Conservation (phyloP, 2,888 invertebrate species). For the Caenorhabditis sp. region DNA sequence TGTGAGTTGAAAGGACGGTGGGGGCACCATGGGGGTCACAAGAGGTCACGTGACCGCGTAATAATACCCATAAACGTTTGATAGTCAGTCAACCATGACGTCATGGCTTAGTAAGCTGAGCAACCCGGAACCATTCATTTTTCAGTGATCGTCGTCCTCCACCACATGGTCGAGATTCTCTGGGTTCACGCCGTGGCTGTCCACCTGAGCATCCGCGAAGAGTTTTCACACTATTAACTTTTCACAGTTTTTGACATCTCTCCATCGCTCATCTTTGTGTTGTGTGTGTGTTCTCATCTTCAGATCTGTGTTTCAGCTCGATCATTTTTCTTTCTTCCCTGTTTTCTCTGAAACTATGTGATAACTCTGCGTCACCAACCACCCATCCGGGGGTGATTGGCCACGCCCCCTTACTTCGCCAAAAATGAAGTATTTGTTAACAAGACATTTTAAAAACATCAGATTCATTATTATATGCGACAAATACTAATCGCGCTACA, state of each 20-base stretch:
- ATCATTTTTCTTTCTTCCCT: neutral
- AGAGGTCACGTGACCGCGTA: no score
- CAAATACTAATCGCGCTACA: constrained; percentile 29
- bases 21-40: no score
- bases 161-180: constrained; percentile 2
- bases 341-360: neutral
- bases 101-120: no score
- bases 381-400: no score
- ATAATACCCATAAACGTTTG: no score
- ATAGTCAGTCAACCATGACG: no score
- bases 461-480: constrained; percentile 11
- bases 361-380: neutral
- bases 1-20: no score
- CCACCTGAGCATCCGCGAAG: neutral
- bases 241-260: neutral
- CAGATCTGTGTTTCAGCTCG: no score
- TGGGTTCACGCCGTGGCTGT: neutral
- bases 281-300: neutral
- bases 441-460: neutral
- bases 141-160: constrained; percentile 11
- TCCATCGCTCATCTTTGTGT: neutral
- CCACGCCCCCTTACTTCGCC: neutral
- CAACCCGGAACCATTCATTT: neutral
- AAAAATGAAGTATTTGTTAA: neutral
- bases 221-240: neutral